Evolutionary conservation across 2,888 invertebrate genomes (phyloP).

Genomic region (Ophraella communa): DNA sequence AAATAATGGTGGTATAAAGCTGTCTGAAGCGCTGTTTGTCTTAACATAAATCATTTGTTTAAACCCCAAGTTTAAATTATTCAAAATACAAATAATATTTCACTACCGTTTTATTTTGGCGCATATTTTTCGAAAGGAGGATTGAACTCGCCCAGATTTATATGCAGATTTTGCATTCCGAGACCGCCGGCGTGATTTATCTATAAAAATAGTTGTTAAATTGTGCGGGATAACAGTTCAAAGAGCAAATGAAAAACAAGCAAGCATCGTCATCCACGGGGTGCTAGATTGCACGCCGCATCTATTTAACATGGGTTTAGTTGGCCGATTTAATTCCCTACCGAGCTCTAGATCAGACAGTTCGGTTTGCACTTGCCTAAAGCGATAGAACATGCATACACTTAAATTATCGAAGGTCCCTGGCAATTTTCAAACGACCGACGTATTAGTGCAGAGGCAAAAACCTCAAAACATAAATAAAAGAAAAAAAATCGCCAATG

Average conservation of each 20-base stretch:
- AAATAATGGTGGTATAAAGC: background rate
- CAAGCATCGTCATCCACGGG: slow-evolving; percentile 32
- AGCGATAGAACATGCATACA: slow-evolving; percentile 57
- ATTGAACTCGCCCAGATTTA: slow-evolving; percentile 33
- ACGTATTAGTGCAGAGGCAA: slow-evolving; percentile 23
- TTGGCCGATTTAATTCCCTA: slow-evolving; percentile 55
- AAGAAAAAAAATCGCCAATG: slow-evolving; percentile 4
- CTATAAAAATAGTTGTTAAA: slow-evolving; percentile 37
- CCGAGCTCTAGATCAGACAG: slow-evolving; percentile 54
- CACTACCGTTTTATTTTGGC: slow-evolving; percentile 30
- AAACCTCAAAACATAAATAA: slow-evolving; percentile 16
- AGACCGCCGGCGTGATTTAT: slow-evolving; percentile 32
- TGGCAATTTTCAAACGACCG: slow-evolving; percentile 46
- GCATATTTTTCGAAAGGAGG: slow-evolving; percentile 27
- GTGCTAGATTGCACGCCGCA: slow-evolving; percentile 40
- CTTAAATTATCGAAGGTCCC: slow-evolving; percentile 57
- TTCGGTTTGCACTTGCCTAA: slow-evolving; percentile 54
- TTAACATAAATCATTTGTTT: slow-evolving; percentile 9
- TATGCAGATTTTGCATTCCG: slow-evolving; percentile 29
- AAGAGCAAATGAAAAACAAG: slow-evolving; percentile 41
- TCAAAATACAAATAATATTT: slow-evolving; percentile 24
- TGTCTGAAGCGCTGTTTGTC: background rate
- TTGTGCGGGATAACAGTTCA: slow-evolving; percentile 38
- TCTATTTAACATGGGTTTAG: slow-evolving; percentile 49
- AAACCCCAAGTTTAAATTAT: slow-evolving; percentile 17